Conservation (phyloP, 2,113 vertebrate species). For the Edolisoma coerulescens region DNA sequence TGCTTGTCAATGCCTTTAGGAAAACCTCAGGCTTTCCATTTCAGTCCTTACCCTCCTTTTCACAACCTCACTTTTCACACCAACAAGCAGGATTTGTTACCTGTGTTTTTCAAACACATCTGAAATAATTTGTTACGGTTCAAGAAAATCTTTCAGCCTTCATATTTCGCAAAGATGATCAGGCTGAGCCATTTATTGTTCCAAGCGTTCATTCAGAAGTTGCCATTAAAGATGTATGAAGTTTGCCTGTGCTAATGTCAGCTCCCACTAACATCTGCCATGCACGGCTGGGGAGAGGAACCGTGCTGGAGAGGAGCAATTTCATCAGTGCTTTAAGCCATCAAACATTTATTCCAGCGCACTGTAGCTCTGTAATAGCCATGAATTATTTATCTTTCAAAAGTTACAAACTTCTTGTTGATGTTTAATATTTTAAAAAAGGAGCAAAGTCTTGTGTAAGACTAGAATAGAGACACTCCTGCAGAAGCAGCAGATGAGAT, state of each 20-base stretch:
- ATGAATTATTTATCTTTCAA: not conserved
- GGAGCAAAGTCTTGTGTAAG: not conserved
- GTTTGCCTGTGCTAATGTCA: not conserved
- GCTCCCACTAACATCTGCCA: not conserved
- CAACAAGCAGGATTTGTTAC: not conserved
- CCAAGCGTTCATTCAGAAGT: not conserved
- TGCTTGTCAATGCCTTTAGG: not conserved
- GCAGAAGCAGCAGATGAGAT: not conserved
- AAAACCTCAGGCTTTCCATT: not conserved
- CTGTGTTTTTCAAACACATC: not conserved
- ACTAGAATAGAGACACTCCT: not conserved
- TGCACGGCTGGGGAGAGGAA: not conserved
- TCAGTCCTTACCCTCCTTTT: not conserved
- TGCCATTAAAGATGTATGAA: not conserved
- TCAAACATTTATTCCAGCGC: conserved; percentile 6
- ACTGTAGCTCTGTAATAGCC: not conserved
- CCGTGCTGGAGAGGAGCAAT: not conserved
- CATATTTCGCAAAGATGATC: not conserved
- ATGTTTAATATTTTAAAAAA: not conserved
- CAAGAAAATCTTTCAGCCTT: not conserved
- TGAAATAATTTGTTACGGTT: not conserved
- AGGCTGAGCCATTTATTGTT: not conserved
- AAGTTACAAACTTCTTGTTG: not conserved
- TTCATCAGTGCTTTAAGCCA: not conserved
- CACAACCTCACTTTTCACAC: not conserved